These are phyloP conservation scores for Cydia fagiglandana DNA, from an alignment of 1,140 invertebrate genomes.

Conservation along the genomic window DNA sequence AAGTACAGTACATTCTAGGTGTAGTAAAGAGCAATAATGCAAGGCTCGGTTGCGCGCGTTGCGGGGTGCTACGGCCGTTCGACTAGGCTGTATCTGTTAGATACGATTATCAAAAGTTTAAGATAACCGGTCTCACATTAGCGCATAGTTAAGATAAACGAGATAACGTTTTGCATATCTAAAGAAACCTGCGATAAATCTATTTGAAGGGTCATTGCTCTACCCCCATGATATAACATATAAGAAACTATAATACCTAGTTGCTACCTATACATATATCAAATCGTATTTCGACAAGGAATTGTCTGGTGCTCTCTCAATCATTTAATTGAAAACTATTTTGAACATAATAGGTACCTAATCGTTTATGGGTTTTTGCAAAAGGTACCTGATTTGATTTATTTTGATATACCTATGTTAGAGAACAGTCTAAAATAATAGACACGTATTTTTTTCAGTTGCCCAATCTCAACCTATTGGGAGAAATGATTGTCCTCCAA, in stretches of 20 bases:
- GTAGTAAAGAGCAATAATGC: not conserved
- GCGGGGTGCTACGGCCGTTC: slow-evolving; percentile 50
- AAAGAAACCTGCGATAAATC: slow-evolving; percentile 51
- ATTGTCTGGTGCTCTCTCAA: not conserved
- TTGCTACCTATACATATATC: not conserved
- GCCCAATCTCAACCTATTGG: no score
- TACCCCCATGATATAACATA: slow-evolving; percentile 33
- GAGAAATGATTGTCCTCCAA: no score
- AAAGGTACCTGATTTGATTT: no score
- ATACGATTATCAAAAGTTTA: slow-evolving; percentile 71
- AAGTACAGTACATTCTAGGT: not conserved
- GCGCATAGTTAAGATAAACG: slow-evolving; percentile 75
- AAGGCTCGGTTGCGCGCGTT: slow-evolving; percentile 30
- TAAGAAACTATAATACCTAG: slow-evolving; percentile 31
- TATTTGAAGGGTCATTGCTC: slow-evolving; percentile 57
- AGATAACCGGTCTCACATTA: slow-evolving; percentile 74
- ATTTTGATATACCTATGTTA: no score
- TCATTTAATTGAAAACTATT: no score
- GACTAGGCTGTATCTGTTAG: slow-evolving; percentile 66
- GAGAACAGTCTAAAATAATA: no score
- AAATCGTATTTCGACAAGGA: not conserved
- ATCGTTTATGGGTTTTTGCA: no score
- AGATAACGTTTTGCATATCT: slow-evolving; percentile 77
- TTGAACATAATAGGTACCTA: no score
- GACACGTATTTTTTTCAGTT: no score